Conservation (phyloP, 92 coral and sea anemone genomes). For the Pocillopora meandrina region DNA sequence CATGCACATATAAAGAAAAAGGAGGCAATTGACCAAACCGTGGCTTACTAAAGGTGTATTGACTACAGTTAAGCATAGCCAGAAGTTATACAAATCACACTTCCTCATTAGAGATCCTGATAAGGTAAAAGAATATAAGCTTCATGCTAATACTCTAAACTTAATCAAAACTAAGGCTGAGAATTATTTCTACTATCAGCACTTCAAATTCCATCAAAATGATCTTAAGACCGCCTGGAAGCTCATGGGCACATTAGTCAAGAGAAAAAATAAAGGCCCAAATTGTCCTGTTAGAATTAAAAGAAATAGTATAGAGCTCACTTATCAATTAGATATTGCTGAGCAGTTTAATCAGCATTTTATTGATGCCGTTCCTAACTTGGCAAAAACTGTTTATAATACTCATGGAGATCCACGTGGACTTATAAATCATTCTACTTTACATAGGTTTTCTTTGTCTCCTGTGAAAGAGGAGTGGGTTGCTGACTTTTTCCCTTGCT, state of each 20-base stretch:
- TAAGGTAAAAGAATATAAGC: slow-evolving; percentile 40
- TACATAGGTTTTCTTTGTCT: slow-evolving; percentile 33
- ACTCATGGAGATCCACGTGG: slow-evolving; percentile 25
- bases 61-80: slow-evolving; percentile 35
- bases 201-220: slow-evolving; percentile 16
- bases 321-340: slow-evolving; percentile 35
- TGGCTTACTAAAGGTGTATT: slow-evolving; percentile 49
- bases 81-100: slow-evolving; percentile 23
- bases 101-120: slow-evolving; percentile 33
- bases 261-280: slow-evolving; percentile 25
- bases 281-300: slow-evolving; percentile 35
- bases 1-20: slow-evolving; percentile 9
- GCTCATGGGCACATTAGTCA: slow-evolving; percentile 44
- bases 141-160: slow-evolving; percentile 48
- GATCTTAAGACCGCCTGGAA: slow-evolving; percentile 43
- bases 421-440: slow-evolving; percentile 31
- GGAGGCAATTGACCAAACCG: slow-evolving; percentile 34
- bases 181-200: slow-evolving; percentile 32
- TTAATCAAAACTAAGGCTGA: slow-evolving; percentile 35
- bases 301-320: slow-evolving; percentile 25
- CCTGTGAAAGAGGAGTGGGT: slow-evolving; percentile 33
- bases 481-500: neutral
- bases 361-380: slow-evolving; percentile 33
- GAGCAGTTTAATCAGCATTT: slow-evolving; percentile 51
- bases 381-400: slow-evolving; percentile 28